Conservation (phyloP, 2,888 invertebrate genomes). For the Clepsis dumicolana region DNA sequence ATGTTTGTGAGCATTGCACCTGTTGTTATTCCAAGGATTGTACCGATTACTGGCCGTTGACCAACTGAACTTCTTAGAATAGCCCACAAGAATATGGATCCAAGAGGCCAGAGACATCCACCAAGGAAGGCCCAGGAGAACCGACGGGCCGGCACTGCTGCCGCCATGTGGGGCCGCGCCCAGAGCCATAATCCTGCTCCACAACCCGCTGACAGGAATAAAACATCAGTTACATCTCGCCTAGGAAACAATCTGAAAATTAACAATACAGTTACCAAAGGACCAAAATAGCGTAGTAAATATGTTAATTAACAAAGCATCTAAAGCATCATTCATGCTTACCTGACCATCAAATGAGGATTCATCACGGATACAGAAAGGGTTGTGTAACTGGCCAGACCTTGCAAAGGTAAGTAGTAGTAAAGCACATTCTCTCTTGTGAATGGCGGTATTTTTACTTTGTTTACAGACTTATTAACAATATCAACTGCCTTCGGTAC, state of each 20-base stretch:
- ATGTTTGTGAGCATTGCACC: slow-evolving; percentile 88
- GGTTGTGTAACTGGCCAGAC: slow-evolving; percentile 91
- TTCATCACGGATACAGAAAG: slow-evolving; percentile 95
- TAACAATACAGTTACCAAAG: slow-evolving; percentile 2
- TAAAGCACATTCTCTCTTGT: slow-evolving; percentile 90
- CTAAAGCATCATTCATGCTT: slow-evolving; percentile 50
- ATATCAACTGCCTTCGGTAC: slow-evolving; percentile 72
- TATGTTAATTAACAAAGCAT: slow-evolving; percentile 8
- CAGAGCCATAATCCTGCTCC: slow-evolving; percentile 95
- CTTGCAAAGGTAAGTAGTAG: slow-evolving; percentile 92
- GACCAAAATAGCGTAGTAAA: background rate
- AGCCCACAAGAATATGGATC: slow-evolving; percentile 96
- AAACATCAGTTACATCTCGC: slow-evolving; percentile 92
- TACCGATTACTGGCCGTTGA: slow-evolving; percentile 88
- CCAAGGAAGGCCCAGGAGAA: slow-evolving; percentile 91
- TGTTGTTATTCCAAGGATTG: slow-evolving; percentile 89
- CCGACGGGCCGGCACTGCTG: slow-evolving; percentile 87
- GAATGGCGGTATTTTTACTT: slow-evolving; percentile 87
- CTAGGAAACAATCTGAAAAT: slow-evolving; percentile 89
- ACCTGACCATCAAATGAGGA: slow-evolving; percentile 91
- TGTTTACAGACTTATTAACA: slow-evolving; percentile 72
- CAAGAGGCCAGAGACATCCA: slow-evolving; percentile 94
- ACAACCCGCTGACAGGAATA: slow-evolving; percentile 92
- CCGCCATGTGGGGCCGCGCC: slow-evolving; percentile 91
- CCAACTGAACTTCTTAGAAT: slow-evolving; percentile 93